These are phyloP conservation scores for Xiphorhynchus erythropygius DNA, from an alignment of 2,797 vertebrate genomes.

Conservation along the genomic window DNA sequence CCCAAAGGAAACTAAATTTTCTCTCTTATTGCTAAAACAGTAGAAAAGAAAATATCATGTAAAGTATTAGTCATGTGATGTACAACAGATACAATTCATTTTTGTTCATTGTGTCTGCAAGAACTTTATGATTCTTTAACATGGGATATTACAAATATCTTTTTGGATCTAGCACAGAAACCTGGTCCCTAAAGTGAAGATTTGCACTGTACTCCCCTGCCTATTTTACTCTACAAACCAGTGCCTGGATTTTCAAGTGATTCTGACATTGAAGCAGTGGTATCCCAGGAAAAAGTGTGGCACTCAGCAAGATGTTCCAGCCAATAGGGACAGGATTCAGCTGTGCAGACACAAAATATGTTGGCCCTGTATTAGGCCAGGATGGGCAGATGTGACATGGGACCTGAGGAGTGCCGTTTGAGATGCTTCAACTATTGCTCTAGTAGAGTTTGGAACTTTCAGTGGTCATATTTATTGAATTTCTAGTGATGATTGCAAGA, in stretches of 20 bases:
- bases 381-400: neutral
- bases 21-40: neutral
- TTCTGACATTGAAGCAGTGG: neutral
- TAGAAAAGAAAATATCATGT: neutral
- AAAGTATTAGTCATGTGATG: neutral
- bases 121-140: neutral
- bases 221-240: neutral
- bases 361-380: neutral
- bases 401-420: too few species aligned
- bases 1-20: neutral
- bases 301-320: neutral
- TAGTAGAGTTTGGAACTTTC: neutral
- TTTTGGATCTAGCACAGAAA: neutral
- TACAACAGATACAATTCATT: neutral
- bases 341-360: neutral
- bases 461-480: neutral
- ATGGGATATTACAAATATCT: fast-evolving
- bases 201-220: neutral
- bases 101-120: neutral
- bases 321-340: neutral
- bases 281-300: neutral
- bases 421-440: neutral
- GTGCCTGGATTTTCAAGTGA: neutral
- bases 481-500: neutral
- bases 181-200: neutral